Evolutionary conservation across 35 echinoderm and acorn worm genomes (phyloP).

Genomic region (Heliocidaris tuberculata): DNA sequence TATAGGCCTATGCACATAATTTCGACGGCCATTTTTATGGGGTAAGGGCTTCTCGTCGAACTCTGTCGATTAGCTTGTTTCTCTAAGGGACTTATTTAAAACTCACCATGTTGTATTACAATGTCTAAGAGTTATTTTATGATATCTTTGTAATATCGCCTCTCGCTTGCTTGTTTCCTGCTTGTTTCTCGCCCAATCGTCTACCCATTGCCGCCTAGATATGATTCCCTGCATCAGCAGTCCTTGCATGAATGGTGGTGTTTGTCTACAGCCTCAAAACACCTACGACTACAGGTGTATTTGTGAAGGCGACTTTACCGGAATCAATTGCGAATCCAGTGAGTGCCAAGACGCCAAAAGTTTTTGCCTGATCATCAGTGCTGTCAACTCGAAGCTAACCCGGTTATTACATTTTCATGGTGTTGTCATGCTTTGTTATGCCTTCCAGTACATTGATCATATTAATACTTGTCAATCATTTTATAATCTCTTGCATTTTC

Average conservation of each 20-base stretch:
- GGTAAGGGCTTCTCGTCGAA: too few relatives aligned
- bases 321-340: constrained; percentile 51
- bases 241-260: constrained; percentile 45
- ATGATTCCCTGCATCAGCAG: constrained; percentile 34
- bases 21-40: too few relatives aligned
- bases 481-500: too few relatives aligned
- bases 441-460: too few relatives aligned
- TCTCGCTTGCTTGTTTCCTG: background rate
- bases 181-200: background rate
- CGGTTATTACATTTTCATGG: background rate
- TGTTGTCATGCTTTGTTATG: background rate
- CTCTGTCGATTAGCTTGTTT: too few relatives aligned
- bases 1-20: too few relatives aligned
- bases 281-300: constrained; percentile 37
- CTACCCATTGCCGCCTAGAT: constrained; percentile 8
- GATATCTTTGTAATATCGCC: too few relatives aligned
- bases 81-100: too few relatives aligned
- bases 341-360: background rate
- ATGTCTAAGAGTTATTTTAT: too few relatives aligned
- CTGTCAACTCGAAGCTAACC: background rate
- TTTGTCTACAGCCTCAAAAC: constrained; percentile 40
- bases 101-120: too few relatives aligned
- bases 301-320: constrained; percentile 33
- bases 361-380: background rate
- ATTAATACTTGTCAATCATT: too few relatives aligned